phyloP scores from a whole-genome alignment of 1,140 invertebrate genomes.

The Trichonephila inaurata region DNA sequence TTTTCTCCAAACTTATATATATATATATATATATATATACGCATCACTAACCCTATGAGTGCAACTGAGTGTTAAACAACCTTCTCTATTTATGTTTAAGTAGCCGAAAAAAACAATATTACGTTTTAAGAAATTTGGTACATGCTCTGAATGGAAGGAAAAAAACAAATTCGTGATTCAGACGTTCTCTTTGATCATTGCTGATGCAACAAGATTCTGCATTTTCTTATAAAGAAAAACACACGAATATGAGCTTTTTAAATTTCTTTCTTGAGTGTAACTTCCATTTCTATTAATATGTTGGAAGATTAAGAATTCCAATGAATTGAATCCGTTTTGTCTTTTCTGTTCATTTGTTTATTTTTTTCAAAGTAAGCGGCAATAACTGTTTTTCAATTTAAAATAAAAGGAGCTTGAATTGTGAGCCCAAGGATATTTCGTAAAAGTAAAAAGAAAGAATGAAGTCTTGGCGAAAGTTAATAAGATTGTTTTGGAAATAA shows the following conservation, averaged over 20 bases:
- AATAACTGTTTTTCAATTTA: neutral
- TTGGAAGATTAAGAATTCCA: neutral
- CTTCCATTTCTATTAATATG: neutral
- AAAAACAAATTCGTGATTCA: no score
- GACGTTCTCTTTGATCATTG: no score
- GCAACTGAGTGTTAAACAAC: neutral
- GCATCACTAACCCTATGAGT: neutral
- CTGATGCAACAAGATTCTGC: neutral
- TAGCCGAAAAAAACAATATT: neutral
- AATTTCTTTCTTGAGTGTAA: neutral
- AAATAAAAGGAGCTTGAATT: neutral
- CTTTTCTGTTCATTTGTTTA: neutral
- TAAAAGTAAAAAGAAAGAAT: neutral
- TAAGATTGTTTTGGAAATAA: neutral
- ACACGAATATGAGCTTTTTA: neutral
- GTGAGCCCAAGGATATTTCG: neutral
- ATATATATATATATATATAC: no score
- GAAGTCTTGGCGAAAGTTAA: neutral
- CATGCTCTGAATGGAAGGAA: no score
- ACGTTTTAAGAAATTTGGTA: neutral
- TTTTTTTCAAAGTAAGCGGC: neutral
- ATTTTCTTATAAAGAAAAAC: neutral
- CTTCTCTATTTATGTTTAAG: neutral
- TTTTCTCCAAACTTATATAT: neutral
- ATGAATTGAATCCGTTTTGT: neutral